Percentiles rank a stretch among this genome's conserved stretches.
Conservation (phyloP, 2,888 invertebrate species). For the Troilus luridus region DNA sequence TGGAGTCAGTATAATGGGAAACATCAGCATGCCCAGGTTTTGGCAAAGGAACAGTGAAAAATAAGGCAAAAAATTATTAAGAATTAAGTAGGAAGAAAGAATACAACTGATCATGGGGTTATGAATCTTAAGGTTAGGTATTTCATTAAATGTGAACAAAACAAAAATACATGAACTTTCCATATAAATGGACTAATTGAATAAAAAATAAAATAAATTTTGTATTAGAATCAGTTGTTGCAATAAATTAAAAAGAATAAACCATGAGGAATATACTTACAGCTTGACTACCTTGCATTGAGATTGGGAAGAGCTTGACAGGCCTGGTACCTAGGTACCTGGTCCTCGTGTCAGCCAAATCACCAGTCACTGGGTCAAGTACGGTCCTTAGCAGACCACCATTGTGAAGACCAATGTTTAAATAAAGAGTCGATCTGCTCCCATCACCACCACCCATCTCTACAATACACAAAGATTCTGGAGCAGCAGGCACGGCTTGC, state of each 20-base stretch:
- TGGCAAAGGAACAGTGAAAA: too few species aligned
- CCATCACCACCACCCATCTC: constrained; percentile 86
- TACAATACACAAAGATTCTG: constrained; percentile 96
- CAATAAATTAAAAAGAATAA: neutral
- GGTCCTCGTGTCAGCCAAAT: constrained; percentile 96
- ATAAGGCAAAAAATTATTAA: too few species aligned
- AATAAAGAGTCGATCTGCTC: constrained; percentile 81
- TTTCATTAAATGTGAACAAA: too few species aligned
- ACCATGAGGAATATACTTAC: constrained; percentile 70
- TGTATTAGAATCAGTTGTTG: too few species aligned
- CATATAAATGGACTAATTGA: too few species aligned
- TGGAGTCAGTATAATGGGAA: too few species aligned
- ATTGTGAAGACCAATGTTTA: constrained; percentile 98
- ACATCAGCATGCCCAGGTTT: too few species aligned
- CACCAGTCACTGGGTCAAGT: constrained; percentile 95
- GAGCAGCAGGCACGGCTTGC: constrained; percentile 95
- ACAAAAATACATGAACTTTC: too few species aligned
- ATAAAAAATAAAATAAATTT: too few species aligned
- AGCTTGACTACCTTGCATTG: constrained; percentile 96
- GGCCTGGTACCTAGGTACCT: constrained; percentile 96
- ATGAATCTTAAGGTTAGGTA: too few species aligned
- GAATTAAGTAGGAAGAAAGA: too few species aligned
- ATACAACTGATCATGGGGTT: too few species aligned
- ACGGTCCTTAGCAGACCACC: constrained; percentile 95
- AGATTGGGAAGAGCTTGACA: constrained; percentile 95